Evolutionary conservation across 1,140 invertebrate species (phyloP), one percentile per base, ranked within the genome.

Genomic region (Galleria mellonella): DNA sequence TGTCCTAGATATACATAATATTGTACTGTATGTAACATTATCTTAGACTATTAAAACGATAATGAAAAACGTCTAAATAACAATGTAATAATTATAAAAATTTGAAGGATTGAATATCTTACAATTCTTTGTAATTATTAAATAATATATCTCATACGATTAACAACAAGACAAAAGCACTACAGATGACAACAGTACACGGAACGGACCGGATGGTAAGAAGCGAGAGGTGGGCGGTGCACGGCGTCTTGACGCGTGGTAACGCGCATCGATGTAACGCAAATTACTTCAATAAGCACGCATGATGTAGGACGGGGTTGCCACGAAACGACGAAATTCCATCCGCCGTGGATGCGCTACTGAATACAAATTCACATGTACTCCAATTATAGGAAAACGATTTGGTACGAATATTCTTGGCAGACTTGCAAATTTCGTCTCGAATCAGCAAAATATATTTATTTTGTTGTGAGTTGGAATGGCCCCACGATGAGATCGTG

Each of bases 371-470:
- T 84, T 84, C 77, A 81, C 74, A 84, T 83, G 77, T 84, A 82
- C 81, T 82, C 77, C 81, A 84, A 84, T 84, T 84, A 84, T 82
- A 82, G 81, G 81, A 84, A 84, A 84, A 84, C 81, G 77, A 84
- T 84, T 84, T 82, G 74, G 72, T 78, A 82, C 67, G 70, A 84
- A 84, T 84, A 82, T 84, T 84, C 81, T 84, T 84, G 81, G 81
- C 81, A 82, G 73, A 84, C 81, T 84, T 84, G 81, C 81, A 84
- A 84, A 84, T 84, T 81, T 78, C 67, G 59, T 56, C 64, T 69
- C 54, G 71, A 84, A 82, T 84, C 77, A 76, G 66, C 75, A 64
- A 83, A 76, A 82, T 78, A 78, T 81, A 82, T 79, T 82, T 83
- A 83, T 82, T 81, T 84, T 75, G 73, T 75, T 79, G 55, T 49